These are phyloP conservation scores for Pyrochroa serraticornis DNA, from an alignment of 2,888 invertebrate species.

Conservation along the genomic window DNA sequence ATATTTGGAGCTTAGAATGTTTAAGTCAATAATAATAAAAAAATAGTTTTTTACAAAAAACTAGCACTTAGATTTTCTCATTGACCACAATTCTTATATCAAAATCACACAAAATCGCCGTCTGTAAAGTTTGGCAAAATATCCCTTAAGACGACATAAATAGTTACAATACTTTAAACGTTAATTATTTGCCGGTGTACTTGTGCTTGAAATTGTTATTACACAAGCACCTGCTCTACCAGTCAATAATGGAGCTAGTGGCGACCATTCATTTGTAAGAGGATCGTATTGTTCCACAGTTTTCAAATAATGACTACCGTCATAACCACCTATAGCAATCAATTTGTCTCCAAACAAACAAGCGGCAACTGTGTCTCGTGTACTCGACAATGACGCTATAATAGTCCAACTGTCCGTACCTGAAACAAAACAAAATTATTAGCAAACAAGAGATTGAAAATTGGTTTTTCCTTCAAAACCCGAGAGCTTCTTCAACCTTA, in stretches of 20 bases:
- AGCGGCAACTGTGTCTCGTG: slow-evolving; percentile 88
- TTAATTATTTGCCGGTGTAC: slow-evolving; percentile 3
- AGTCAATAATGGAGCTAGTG: slow-evolving; percentile 78
- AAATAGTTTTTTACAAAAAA: too few relatives aligned
- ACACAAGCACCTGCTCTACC: slow-evolving; percentile 91
- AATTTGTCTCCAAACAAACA: slow-evolving; percentile 83
- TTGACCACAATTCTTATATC: too few relatives aligned
- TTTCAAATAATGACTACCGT: slow-evolving; percentile 86
- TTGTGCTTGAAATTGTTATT: slow-evolving; percentile 59
- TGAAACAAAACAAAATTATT: slow-evolving; percentile 59
- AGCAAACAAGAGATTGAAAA: background rate
- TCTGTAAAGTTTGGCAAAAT: too few relatives aligned
- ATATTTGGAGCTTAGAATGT: too few relatives aligned
- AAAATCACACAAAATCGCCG: too few relatives aligned
- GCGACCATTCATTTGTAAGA: slow-evolving; percentile 77
- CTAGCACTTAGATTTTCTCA: too few relatives aligned
- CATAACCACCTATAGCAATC: slow-evolving; percentile 88
- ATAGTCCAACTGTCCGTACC: slow-evolving; percentile 86
- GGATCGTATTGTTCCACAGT: slow-evolving; percentile 91
- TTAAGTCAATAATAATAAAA: too few relatives aligned
- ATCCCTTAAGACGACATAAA: too few relatives aligned
- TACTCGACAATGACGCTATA: slow-evolving; percentile 81
- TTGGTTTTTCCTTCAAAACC: slow-evolving; percentile 2
- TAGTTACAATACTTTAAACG: slow-evolving; percentile 1
- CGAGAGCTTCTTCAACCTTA: too few relatives aligned